Conservation (phyloP, 1,140 invertebrate genomes). For the Pseudomyrmex flavicornis region DNA sequence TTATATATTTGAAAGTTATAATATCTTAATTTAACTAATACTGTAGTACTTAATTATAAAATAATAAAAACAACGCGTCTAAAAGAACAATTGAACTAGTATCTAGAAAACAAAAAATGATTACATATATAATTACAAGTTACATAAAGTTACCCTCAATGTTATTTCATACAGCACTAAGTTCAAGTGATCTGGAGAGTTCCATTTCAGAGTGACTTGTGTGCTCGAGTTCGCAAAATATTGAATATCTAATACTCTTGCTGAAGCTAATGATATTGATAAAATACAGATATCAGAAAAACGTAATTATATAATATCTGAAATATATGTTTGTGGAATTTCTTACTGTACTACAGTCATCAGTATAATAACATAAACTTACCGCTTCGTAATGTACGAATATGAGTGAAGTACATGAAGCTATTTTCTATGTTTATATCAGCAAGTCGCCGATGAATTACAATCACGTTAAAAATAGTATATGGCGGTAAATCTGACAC, state of each 20-base stretch:
- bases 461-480: constrained; percentile 40
- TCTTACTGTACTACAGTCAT: too few species aligned
- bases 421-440: too few species aligned
- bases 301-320: background rate
- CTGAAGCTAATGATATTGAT: constrained; percentile 50
- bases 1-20: too few species aligned
- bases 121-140: background rate
- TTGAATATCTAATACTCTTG: constrained; percentile 33
- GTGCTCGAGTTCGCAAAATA: background rate
- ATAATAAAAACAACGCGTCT: too few species aligned
- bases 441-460: background rate
- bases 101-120: background rate
- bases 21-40: too few species aligned
- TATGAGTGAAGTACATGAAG: too few species aligned
- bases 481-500: constrained; percentile 2
- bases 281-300: background rate
- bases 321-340: too few species aligned
- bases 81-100: too few species aligned
- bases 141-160: constrained; percentile 49
- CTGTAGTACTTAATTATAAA: too few species aligned
- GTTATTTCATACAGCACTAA: constrained; percentile 53
- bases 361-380: too few species aligned
- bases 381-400: too few species aligned
- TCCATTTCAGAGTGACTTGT: constrained; percentile 50
- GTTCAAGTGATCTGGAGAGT: constrained; percentile 22